phyloP scores from a whole-genome alignment of 2,888 invertebrate species.

The Chymomyza amoena region DNA sequence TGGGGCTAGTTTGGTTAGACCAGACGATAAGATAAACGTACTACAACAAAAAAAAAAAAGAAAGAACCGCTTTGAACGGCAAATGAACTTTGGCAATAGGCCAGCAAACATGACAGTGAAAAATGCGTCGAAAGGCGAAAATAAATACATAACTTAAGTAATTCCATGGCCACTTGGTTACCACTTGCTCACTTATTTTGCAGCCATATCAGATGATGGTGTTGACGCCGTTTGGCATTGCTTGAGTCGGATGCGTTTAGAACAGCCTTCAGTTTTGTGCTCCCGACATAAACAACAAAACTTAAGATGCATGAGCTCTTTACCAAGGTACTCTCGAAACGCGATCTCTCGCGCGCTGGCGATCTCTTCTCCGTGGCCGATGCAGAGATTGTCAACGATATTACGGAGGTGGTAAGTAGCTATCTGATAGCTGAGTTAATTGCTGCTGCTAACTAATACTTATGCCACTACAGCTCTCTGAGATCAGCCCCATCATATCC shows the following conservation, averaged over 20 bases:
- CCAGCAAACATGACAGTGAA: conserved; percentile 61
- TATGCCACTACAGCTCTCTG: conserved; percentile 81
- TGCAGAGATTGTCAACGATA: conserved; percentile 90
- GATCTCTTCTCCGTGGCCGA: conserved; percentile 94
- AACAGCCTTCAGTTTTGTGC: conserved; percentile 14
- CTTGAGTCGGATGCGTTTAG: conserved; percentile 25
- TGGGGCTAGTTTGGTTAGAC: neutral
- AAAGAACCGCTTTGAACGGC: conserved; percentile 37
- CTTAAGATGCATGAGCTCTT: conserved; percentile 91
- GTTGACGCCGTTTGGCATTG: conserved; percentile 31
- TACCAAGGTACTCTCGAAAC: conserved; percentile 91
- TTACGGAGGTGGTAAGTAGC: conserved; percentile 87
- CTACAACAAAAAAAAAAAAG: neutral
- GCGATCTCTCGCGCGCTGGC: conserved; percentile 93
- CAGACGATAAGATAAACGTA: neutral
- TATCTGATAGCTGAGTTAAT: neutral
- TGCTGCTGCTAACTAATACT: neutral
- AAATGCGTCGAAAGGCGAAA: conserved; percentile 33
- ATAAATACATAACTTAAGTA: conserved; percentile 20
- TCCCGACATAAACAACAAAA: conserved; percentile 1
- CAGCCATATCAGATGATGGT: conserved; percentile 47
- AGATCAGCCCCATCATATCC: conserved; percentile 90
- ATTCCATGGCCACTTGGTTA: neutral
- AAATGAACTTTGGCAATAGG: conserved; percentile 57
- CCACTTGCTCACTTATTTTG: conserved; percentile 14